phyloP scores from a whole-genome alignment of 2,797 vertebrate species.

The Enteromius argenteus region DNA sequence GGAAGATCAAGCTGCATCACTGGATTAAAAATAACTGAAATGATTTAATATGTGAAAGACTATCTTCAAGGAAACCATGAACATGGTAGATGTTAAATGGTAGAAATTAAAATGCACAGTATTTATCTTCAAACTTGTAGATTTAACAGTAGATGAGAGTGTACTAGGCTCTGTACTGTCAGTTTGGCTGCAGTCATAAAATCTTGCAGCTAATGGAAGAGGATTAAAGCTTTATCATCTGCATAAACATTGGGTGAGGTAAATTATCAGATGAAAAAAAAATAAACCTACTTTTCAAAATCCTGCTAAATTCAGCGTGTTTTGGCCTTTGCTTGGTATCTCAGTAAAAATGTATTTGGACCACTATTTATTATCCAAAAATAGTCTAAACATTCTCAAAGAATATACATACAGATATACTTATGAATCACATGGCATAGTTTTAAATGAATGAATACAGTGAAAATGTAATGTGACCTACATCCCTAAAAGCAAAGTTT shows the following conservation, averaged over 20 bases:
- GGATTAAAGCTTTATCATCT: slow-evolving; percentile 3
- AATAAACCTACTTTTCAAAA: background rate
- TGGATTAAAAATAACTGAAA: background rate
- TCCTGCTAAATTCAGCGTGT: background rate
- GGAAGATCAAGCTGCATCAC: background rate
- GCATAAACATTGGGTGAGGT: slow-evolving; percentile 19
- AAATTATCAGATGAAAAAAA: background rate
- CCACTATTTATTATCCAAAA: background rate
- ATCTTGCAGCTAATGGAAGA: background rate
- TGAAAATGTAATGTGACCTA: background rate
- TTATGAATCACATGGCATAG: background rate
- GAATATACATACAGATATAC: background rate
- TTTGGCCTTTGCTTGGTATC: background rate
- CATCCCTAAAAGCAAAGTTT: background rate
- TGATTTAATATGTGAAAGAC: background rate
- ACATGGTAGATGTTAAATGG: background rate
- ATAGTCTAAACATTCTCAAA: slow-evolving; percentile 14
- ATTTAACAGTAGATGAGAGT: background rate
- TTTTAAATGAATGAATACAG: background rate
- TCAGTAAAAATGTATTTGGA: slow-evolving; percentile 10
- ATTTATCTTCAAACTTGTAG: background rate
- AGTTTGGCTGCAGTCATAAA: background rate
- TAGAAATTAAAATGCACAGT: background rate
- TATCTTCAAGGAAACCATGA: background rate
- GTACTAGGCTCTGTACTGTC: background rate